Base-by-base conservation (phyloP, 2,797 vertebrate genomes). In the Catamblyrhynchus diadema region DNA sequence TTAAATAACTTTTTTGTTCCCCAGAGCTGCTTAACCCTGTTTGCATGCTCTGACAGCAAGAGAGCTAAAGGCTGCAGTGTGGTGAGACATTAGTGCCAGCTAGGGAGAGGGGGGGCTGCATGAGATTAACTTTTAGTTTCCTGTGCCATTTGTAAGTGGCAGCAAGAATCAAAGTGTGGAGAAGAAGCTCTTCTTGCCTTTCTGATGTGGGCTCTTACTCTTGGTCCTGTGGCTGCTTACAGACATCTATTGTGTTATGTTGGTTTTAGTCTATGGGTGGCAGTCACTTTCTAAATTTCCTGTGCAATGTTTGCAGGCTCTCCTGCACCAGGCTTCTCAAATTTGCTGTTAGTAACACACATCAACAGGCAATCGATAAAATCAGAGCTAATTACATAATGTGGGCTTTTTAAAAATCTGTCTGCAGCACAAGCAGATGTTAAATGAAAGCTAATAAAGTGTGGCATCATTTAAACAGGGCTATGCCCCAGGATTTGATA, bases 241-340 rank as follows among this genome's bases (percentile, higher is more conserved):
- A 71, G 30, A 9, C 19, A 20, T 67, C 28, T 59, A 0, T 54
- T 72, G 64, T 96, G 96, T 83, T 87, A 94, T 95, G 70, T 95
- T 91, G 56, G 25, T 78, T 97, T 96, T 71, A 87, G 96, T 95
- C 97, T 96, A 96, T 95, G 96, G 96, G 96, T 97, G 96, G 96
- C 97, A 97, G 94, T 97, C 96, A 91, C 82, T 95, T 95, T 94
- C 91, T 97, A 92, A 90, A 88, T 96, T 96, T 97, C 79, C 95
- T 71, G 65, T 8, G 16, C 19, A 22, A 8, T n/a, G 25, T 70
- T 88, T 92, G 74, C 67, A 77, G 94, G 86, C 59, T 78, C 94
- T 95, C 73, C 74, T 85, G 39, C 13, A 41, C 54, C 25, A 41
- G 65, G 72, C 30, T 90, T 89, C 90, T 70, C 61, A 87, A 47